A percentile compares a stretch with the other conserved stretches of the same genome.
Evolutionary conservation across 2,113 vertebrate species (phyloP).

Genomic region (Hyla sarda): DNA sequence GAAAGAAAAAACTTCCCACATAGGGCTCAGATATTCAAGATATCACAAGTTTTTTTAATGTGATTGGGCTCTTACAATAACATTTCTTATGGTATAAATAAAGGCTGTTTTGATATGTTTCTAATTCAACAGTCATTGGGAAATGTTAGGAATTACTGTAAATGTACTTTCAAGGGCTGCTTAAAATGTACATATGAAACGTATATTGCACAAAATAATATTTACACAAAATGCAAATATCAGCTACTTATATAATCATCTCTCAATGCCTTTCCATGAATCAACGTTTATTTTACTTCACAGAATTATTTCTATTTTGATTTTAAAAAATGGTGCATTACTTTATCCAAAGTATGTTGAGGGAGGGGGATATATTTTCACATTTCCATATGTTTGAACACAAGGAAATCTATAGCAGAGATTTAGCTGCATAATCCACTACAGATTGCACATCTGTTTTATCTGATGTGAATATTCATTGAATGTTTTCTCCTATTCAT

Average conservation of each 20-base stretch:
- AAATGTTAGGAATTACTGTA: no score
- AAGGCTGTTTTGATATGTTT: no score
- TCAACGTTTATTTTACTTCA: not conserved
- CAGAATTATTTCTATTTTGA: not conserved
- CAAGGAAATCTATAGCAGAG: not conserved
- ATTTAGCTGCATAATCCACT: not conserved
- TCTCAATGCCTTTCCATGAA: not conserved
- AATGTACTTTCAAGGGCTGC: not conserved
- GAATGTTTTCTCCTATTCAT: no score
- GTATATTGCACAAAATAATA: not conserved
- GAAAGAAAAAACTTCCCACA: no score
- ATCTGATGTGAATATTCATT: not conserved
- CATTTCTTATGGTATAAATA: no score
- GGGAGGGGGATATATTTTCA: not conserved
- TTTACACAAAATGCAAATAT: not conserved
- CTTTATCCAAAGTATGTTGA: not conserved
- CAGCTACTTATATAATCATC: not conserved
- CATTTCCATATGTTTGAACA: conserved; percentile 20
- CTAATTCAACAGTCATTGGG: no score
- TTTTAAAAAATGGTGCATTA: no score
- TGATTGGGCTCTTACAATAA: not conserved
- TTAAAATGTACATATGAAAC: not conserved
- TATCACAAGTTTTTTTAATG: no score
- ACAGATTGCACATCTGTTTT: not conserved
- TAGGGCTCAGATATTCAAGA: no score